phyloP scores from a whole-genome alignment of 2,797 vertebrate genomes.

The Platalea minor region DNA sequence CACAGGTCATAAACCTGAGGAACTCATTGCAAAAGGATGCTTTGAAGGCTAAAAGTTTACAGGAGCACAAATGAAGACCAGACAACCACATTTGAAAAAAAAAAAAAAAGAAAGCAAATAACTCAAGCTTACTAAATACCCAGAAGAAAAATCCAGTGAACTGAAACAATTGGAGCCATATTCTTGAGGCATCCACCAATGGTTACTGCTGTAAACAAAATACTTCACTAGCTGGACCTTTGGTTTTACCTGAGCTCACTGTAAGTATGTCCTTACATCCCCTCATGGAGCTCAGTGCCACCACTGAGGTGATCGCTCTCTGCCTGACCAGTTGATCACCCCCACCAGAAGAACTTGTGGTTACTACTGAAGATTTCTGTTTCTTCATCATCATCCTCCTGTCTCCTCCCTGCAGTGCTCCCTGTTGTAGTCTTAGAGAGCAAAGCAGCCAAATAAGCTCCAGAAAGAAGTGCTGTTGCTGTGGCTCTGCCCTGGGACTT shows the following conservation, averaged over 20 bases:
- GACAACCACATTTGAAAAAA: neutral
- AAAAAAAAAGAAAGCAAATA: too few species aligned
- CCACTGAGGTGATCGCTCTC: neutral
- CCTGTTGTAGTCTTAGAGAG: neutral
- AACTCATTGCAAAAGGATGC: neutral
- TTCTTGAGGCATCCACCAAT: neutral
- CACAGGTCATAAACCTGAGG: neutral
- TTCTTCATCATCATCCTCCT: neutral
- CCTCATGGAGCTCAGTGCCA: neutral
- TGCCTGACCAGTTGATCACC: neutral
- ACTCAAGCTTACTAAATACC: neutral
- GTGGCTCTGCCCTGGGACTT: neutral
- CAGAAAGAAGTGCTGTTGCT: neutral
- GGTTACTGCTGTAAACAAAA: neutral
- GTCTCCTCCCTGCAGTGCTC: neutral
- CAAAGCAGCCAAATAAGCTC: neutral
- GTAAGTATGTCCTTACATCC: neutral
- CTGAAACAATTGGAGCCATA: neutral
- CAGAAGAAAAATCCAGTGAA: neutral
- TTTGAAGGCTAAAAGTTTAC: neutral
- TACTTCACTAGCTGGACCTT: neutral
- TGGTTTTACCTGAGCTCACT: neutral
- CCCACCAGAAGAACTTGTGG: neutral
- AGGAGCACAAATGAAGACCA: neutral
- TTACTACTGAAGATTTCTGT: neutral